A percentile compares a stretch with the other conserved stretches of the same genome.
phyloP scores from a whole-genome alignment of 2,797 vertebrate species.

The Pteropus rufus region DNA sequence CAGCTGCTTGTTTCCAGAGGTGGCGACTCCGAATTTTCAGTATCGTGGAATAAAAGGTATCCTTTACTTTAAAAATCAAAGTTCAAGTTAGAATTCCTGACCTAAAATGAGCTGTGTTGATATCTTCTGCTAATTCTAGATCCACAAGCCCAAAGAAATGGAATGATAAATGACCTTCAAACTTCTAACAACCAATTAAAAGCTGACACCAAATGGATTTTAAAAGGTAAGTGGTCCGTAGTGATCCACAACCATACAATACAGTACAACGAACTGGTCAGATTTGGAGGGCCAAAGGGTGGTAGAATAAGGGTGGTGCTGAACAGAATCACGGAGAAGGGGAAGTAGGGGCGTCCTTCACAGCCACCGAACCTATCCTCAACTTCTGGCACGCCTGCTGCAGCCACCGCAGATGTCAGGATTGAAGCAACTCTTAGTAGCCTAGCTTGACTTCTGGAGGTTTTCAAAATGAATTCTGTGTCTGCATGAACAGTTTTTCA shows the following conservation, averaged over 20 bases:
- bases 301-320: not conserved
- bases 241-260: no score
- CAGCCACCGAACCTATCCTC: not conserved
- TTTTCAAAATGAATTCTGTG: not conserved
- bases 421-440: not conserved
- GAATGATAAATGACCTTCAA: not conserved
- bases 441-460: not conserved
- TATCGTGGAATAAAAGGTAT: not conserved
- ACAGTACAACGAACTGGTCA: not conserved
- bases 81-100: not conserved
- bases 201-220: not conserved
- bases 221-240: not conserved
- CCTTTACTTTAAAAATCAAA: constrained; percentile 22
- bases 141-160: not conserved
- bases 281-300: not conserved
- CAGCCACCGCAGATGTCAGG: not conserved
- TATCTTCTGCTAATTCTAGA: not conserved
- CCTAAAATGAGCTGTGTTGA: not conserved
- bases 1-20: not conserved
- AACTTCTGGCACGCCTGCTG: not conserved
- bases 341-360: not conserved
- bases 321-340: not conserved
- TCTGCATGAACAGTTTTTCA: not conserved
- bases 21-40: not conserved
- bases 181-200: not conserved